Percentiles rank a stretch among this genome's conserved stretches.
phyloP scores from a whole-genome alignment of 2,888 invertebrate species.

The Papilio demoleus region DNA sequence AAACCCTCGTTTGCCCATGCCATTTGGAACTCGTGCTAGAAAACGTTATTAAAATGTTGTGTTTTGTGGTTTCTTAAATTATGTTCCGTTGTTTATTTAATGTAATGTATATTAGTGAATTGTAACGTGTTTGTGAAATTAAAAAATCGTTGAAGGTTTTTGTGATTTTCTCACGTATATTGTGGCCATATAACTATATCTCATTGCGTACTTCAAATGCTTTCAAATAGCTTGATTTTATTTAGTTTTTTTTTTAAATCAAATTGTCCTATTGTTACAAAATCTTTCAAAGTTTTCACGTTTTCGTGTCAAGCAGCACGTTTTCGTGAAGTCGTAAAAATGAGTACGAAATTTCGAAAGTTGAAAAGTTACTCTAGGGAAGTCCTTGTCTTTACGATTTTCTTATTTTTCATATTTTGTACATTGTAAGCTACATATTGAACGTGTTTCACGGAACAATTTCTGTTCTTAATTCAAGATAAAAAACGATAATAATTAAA shows the following conservation, averaged over 20 bases:
- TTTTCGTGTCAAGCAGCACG: slow-evolving; percentile 10
- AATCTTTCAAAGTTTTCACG: slow-evolving; percentile 5
- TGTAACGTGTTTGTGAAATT: slow-evolving; percentile 21
- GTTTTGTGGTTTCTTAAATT: slow-evolving; percentile 15
- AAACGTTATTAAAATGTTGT: slow-evolving; percentile 41
- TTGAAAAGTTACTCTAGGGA: background rate
- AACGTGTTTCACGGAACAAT: too few relatives aligned
- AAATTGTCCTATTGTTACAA: too few relatives aligned
- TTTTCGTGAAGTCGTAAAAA: slow-evolving; percentile 25
- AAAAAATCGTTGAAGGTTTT: slow-evolving; percentile 12
- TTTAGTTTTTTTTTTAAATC: too few relatives aligned
- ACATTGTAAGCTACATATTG: background rate
- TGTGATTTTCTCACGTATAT: background rate
- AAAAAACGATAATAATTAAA: background rate
- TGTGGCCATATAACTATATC: too few relatives aligned
- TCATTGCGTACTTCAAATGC: too few relatives aligned
- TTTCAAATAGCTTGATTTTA: too few relatives aligned
- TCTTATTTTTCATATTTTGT: background rate
- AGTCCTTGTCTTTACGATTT: background rate
- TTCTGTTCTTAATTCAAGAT: too few relatives aligned
- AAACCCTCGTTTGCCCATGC: slow-evolving; percentile 43
- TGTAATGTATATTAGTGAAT: background rate
- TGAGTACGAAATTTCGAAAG: background rate
- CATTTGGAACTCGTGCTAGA: slow-evolving; percentile 47
- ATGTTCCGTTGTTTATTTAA: slow-evolving; percentile 26